Conservation (phyloP, 2,888 invertebrate genomes). For the Caenorhabditis becei region DNA sequence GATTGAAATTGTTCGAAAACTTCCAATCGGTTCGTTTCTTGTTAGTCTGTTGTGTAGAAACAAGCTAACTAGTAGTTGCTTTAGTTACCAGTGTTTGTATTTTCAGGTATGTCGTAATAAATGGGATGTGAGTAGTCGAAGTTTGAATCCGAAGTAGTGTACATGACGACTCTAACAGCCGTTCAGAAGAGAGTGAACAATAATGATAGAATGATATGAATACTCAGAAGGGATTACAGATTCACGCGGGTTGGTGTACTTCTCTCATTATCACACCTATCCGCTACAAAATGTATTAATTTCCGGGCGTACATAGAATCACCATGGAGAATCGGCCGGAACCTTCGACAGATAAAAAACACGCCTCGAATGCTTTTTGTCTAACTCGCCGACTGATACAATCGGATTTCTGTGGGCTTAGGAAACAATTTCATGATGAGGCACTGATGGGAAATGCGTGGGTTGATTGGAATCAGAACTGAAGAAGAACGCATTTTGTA, state of each 20-base stretch:
- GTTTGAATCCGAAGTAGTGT: background rate
- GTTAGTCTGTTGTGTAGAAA: background rate
- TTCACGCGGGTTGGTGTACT: conserved; percentile 20
- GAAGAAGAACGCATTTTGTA: background rate
- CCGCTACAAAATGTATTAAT: conserved; percentile 33
- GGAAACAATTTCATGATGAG: background rate
- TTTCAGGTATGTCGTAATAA: conserved; percentile 5
- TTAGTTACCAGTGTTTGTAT: background rate
- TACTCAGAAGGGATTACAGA: conserved; percentile 8
- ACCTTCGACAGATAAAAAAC: conserved; percentile 17
- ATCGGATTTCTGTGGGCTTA: background rate
- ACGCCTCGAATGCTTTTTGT: background rate
- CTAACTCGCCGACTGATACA: background rate
- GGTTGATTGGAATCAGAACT: conserved; percentile 12
- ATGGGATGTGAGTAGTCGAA: background rate
- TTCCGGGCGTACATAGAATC: conserved; percentile 32
- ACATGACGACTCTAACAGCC: background rate
- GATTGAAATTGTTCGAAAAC: background rate
- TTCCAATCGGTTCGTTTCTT: background rate
- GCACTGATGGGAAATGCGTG: conserved; percentile 6
- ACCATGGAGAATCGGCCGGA: conserved; percentile 20
- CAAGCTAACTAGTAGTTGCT: background rate
- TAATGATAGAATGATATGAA: background rate
- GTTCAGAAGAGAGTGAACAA: background rate
- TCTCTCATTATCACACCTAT: conserved; percentile 43